Evolutionary conservation across 1,140 invertebrate species (phyloP).

Genomic region (Pogonomyrmex barbatus): DNA sequence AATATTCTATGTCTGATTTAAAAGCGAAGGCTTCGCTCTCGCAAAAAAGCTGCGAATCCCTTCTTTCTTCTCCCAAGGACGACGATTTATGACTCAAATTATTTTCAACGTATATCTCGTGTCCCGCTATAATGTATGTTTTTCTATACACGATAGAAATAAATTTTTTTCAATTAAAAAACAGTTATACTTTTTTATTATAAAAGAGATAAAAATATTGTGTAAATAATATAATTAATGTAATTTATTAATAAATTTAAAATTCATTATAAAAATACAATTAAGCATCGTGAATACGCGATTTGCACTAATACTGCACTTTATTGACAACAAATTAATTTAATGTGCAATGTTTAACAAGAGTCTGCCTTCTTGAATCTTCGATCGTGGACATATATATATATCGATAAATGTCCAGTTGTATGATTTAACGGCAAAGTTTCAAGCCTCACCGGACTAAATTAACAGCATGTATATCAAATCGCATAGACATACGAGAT

Average conservation of each 20-base stretch:
- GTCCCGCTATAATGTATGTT: not conserved
- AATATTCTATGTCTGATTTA: slow-evolving; percentile 51
- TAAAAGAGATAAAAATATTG: not conserved
- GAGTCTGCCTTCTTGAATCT: slow-evolving; percentile 43
- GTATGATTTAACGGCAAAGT: slow-evolving; percentile 66
- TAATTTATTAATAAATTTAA: too few species aligned
- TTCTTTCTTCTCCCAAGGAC: slow-evolving; percentile 38
- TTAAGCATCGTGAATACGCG: not conserved
- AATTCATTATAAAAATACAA: not conserved
- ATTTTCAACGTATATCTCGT: slow-evolving; percentile 16
- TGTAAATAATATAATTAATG: not conserved
- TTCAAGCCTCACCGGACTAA: slow-evolving; percentile 60
- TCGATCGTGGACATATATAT: not conserved
- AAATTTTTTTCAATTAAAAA: not conserved
- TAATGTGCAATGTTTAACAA: slow-evolving; percentile 42
- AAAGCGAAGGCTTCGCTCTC: slow-evolving; percentile 33
- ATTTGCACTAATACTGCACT: slow-evolving; percentile 9
- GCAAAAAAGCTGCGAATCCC: slow-evolving; percentile 18
- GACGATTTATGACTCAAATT: slow-evolving; percentile 51
- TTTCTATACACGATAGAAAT: not conserved
- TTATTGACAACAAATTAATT: slow-evolving; percentile 46
- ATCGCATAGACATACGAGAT: slow-evolving; percentile 52
- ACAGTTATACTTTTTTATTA: not conserved
- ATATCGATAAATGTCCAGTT: slow-evolving; percentile 52
- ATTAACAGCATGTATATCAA: slow-evolving; percentile 68